Base-by-base conservation (phyloP, 2,113 vertebrate genomes). In the Mobula hypostoma region DNA sequence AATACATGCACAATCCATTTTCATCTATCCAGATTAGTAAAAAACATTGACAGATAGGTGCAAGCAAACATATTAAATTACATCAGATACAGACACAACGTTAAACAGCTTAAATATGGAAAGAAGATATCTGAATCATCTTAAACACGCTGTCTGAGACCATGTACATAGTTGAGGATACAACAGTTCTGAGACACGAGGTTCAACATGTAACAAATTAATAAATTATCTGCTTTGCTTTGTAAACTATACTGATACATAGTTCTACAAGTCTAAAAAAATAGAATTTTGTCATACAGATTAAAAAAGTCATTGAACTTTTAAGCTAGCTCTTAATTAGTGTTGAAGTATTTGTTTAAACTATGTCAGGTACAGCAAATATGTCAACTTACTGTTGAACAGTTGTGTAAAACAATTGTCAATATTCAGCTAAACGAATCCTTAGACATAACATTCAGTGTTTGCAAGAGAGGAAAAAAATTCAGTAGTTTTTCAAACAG, bases 1-100 rank as follows among this genome's bases (percentile, higher is more conserved):
- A 66, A 66, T 63, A 90, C 85, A 68, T 90, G 85, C n/a, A 90
- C 6, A 90, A 90, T 66, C 58, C 61, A 90, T 90, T 90, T 36
- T 17, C 32, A 90, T 32, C 61, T 7, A 90, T 90, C 85, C 85
- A 90, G 85, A 32, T 66, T 58, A 90, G 61, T 61, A 88, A 27
- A 36, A 90, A n/a, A 29, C 40, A 63, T 90, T 32, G 85, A 66
- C 56, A 63, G 56, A 87, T n/a, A 63, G 29, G 24, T 29, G n/a
- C 29, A 66, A 90, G 17, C 63, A 88, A 88, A 61, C n/a, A 66
- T 32, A 66, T 68, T 19, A n/a, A n/a, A 66, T 87, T 29, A 61
- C 29, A 90, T 90, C 61, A 32, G 85, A 63, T 90, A 66, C 24
- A 88, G 40, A n/a, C 61, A 87, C 48, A 66, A 66, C 61, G 17